Evolutionary conservation across 2,888 invertebrate species (phyloP), one percentile per base, ranked within the genome.

Genomic region (Sympetrum striolatum): DNA sequence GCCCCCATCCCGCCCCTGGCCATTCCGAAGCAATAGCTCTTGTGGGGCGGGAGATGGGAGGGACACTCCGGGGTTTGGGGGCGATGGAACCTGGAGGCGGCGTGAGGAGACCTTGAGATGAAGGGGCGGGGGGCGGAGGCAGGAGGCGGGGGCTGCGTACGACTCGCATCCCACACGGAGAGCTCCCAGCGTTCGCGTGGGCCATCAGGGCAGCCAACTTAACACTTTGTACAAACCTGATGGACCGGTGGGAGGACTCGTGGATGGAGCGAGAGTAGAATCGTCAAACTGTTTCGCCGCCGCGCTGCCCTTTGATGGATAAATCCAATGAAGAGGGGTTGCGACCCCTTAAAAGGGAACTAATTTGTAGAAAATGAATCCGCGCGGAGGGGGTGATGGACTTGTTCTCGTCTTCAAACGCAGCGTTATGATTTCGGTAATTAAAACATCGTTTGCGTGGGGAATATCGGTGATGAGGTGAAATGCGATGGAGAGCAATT

Each of bases 151-250:
- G 37, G 58, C 15, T 53, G 53, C 82, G 82, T 86, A 53, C 86
- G 86, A 35, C 58, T 58, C 8, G 31, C 81, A 53, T 18, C 81
- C 81, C 31, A 8, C n/a, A 12, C 12, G 60, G 35, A 35, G 86
- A 60, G 44, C 44, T 44, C 44, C 44, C 10, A 44, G 60, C 86
- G 86, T 86, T 86, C 60, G 86, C 86, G 86, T 86, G 86, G 86
- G 86, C 86, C 86, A 86, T 64, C 86, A 60, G 86, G 86, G 64
- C 37, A 60, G 86, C 86, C 86, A 86, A 86, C 86, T 60, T 86
- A 12, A 86, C 58, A 31, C 73, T 64, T 64, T 64, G 12, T 31
- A 25, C 35, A 64, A 60, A 60, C 60, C n/a, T 64, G 60, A 37
- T 58, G 53, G 53, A 48, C 53, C 81, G 14, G 31, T n/a, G 80